Evolutionary conservation across 2,797 vertebrate genomes (phyloP).

Genomic region (Phalanger gymnotis): DNA sequence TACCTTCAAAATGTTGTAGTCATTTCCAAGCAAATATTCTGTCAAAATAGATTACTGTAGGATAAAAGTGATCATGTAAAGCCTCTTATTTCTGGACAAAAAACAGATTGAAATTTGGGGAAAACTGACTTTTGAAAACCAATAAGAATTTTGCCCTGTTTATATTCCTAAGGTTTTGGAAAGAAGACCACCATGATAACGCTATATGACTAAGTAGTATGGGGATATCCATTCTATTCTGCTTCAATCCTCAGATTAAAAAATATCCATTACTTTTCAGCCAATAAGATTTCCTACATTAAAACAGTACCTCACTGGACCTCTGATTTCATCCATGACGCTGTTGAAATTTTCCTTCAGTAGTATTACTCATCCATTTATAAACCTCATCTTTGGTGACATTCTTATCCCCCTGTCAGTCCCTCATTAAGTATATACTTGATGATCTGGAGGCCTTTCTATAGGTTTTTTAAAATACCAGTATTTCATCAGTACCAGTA

Average conservation of each 20-base stretch:
- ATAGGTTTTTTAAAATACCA: not conserved
- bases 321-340: not conserved
- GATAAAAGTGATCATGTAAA: conserved; percentile 61
- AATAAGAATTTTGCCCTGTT: conserved; percentile 65
- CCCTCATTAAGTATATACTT: conserved; percentile 24
- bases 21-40: conserved; percentile 67
- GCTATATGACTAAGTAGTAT: conserved; percentile 71
- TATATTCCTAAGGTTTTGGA: conserved; percentile 67
- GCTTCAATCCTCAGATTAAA: conserved; percentile 65
- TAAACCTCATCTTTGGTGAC: not conserved
- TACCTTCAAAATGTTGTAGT: conserved; percentile 58
- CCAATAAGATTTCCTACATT: conserved; percentile 62
- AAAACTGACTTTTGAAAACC: conserved; percentile 73
- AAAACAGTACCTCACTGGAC: conserved; percentile 47
- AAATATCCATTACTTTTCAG: conserved; percentile 63
- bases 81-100: conserved; percentile 56
- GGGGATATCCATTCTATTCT: conserved; percentile 74
- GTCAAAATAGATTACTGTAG: conserved; percentile 56
- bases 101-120: conserved; percentile 63
- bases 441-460: not conserved
- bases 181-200: conserved; percentile 73
- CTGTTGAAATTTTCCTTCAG: not conserved
- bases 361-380: not conserved
- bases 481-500: not conserved
- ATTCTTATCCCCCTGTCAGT: conserved; percentile 52